These are phyloP conservation scores for Dendropsophus ebraccatus DNA, from an alignment of 2,113 vertebrate species.

Conservation along the genomic window DNA sequence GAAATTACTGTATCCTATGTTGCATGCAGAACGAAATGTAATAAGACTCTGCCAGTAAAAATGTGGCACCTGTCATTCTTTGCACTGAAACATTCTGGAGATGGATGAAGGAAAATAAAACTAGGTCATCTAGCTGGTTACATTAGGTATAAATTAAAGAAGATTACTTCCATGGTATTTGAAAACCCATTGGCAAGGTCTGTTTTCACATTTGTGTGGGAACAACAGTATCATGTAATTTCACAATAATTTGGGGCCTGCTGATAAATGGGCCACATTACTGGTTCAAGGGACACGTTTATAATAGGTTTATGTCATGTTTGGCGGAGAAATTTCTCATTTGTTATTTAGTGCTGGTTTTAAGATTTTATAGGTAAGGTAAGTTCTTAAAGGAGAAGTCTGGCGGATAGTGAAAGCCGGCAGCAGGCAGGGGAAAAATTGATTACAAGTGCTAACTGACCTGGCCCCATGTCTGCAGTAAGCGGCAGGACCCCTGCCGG, in stretches of 20 bases:
- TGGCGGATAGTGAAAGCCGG: no score
- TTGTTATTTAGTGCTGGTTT: not conserved
- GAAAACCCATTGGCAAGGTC: not conserved
- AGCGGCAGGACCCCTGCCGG: no score
- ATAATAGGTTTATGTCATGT: not conserved
- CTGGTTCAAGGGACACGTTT: not conserved
- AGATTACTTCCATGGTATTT: not conserved
- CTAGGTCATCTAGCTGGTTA: conserved; percentile 30
- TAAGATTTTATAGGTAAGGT: no score
- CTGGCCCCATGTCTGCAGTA: no score
- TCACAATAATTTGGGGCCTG: not conserved
- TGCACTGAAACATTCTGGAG: conserved; percentile 17
- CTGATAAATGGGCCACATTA: not conserved
- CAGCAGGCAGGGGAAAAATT: no score
- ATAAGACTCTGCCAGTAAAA: conserved; percentile 36
- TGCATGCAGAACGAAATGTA: conserved; percentile 46
- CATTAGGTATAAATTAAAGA: not conserved
- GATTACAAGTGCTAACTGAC: no score
- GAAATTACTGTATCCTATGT: conserved; percentile 53
- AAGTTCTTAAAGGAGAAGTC: no score
- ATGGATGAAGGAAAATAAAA: not conserved
- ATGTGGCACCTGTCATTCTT: conserved; percentile 52
- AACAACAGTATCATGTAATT: not conserved
- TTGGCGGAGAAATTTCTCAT: not conserved
- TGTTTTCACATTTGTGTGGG: not conserved